Conservation (phyloP, 2,888 invertebrate species). For the Oxyteleia sp. region DNA sequence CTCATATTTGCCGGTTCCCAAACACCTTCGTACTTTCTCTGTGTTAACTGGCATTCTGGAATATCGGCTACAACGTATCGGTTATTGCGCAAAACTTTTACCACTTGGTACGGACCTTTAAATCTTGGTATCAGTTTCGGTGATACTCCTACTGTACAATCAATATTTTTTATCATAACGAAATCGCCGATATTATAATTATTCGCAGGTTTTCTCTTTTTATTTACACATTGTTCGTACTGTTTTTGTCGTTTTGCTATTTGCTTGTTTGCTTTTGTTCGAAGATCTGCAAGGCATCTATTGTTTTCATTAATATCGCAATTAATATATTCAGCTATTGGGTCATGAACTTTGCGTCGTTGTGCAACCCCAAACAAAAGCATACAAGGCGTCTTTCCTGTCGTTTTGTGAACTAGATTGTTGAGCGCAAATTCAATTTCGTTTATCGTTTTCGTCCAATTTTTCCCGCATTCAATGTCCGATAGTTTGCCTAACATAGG, state of each 20-base stretch:
- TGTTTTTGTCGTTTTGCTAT: conserved; percentile 11
- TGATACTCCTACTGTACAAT: too few relatives aligned
- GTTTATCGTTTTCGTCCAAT: neutral
- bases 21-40: too few relatives aligned
- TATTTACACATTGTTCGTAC: neutral
- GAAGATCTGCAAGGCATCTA: neutral
- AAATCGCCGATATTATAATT: too few relatives aligned
- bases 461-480: neutral
- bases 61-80: too few relatives aligned
- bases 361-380: conserved; percentile 5
- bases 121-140: too few relatives aligned
- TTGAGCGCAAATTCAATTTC: conserved; percentile 1
- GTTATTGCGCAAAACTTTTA: too few relatives aligned
- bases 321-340: conserved; percentile 3
- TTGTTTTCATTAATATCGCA: neutral
- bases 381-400: neutral
- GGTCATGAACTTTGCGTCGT: conserved; percentile 18
- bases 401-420: conserved; percentile 4
- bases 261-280: conserved; percentile 9
- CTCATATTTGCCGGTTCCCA: too few relatives aligned
- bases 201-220: conserved; percentile 10
- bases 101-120: too few relatives aligned
- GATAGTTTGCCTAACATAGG: neutral
- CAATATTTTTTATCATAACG: too few relatives aligned
- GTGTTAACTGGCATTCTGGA: too few relatives aligned